These are phyloP conservation scores for Epizoanthus fatuus DNA, from an alignment of 92 coral and sea anemone genomes.

Conservation along the genomic window DNA sequence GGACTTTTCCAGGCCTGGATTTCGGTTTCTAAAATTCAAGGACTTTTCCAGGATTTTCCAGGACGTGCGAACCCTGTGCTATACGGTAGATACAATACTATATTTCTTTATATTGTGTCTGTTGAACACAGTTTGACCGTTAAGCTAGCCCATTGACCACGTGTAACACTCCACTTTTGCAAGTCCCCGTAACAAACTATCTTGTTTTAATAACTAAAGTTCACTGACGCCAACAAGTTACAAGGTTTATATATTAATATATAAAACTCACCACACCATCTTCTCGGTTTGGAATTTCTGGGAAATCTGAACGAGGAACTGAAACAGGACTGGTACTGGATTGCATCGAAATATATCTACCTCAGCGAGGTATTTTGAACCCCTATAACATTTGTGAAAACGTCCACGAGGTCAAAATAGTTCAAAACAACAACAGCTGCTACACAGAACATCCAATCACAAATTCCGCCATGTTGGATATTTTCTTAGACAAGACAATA, in stretches of 20 bases:
- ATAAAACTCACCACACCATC: conserved; percentile 86
- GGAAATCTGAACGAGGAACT: conserved; percentile 78
- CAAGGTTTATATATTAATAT: no score
- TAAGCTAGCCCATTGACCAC: not conserved
- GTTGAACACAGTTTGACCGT: not conserved
- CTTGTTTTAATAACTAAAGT: no score
- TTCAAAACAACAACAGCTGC: not conserved
- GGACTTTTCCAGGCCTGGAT: no score
- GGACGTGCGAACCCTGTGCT: no score
- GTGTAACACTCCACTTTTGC: not conserved
- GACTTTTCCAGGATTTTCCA: no score
- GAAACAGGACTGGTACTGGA: conserved; percentile 66
- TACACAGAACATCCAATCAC: not conserved
- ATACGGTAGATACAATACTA: no score
- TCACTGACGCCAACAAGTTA: not conserved
- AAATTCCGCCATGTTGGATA: conserved; percentile 63
- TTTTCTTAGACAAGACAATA: not conserved
- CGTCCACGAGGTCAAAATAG: not conserved
- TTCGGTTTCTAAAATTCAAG: no score
- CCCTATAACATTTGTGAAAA: conserved; percentile 8
- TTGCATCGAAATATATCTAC: conserved; percentile 68
- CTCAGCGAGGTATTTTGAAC: not conserved
- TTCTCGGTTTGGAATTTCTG: conserved; percentile 95
- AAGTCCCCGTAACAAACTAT: not conserved
- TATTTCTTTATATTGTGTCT: no score